These are phyloP conservation scores for Oenanthe oenanthe DNA, from an alignment of 2,113 vertebrate species.

Conservation along the genomic window DNA sequence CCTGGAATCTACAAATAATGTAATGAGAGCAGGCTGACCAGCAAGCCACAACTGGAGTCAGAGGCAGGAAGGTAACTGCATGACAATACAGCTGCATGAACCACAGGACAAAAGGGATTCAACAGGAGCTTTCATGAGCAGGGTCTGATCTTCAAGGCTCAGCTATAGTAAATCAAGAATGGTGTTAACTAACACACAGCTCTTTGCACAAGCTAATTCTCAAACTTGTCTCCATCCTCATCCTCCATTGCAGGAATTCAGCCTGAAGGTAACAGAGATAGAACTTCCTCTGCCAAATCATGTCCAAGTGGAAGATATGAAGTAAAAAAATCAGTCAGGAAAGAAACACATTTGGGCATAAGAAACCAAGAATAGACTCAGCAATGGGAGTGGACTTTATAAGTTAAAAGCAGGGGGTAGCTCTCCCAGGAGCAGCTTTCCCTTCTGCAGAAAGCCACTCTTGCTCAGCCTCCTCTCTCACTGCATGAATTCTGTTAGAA, in stretches of 20 bases:
- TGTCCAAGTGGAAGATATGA: background rate
- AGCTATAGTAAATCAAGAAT: background rate
- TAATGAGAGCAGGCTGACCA: background rate
- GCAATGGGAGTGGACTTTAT: background rate
- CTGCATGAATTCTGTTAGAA: background rate
- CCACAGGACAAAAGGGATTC: background rate
- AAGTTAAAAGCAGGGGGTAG: background rate
- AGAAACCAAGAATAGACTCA: background rate
- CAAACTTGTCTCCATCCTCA: background rate
- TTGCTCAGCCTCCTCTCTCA: background rate
- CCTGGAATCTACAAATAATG: accelerated
- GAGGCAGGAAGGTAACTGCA: background rate
- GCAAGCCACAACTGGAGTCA: background rate
- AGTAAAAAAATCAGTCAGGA: background rate
- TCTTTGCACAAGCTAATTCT: background rate
- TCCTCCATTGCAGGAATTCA: background rate
- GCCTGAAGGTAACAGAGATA: background rate
- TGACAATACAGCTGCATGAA: background rate
- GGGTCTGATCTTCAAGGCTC: background rate
- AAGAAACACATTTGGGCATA: background rate
- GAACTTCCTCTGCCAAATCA: background rate
- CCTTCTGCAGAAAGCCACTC: background rate
- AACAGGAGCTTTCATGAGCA: background rate
- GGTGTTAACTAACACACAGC: background rate
- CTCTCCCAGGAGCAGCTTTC: background rate